A percentile compares a stretch with the other conserved stretches of the same genome.
These are phyloP conservation scores for Chunga burmeisteri DNA, from an alignment of 2,113 vertebrate species.

Conservation along the genomic window DNA sequence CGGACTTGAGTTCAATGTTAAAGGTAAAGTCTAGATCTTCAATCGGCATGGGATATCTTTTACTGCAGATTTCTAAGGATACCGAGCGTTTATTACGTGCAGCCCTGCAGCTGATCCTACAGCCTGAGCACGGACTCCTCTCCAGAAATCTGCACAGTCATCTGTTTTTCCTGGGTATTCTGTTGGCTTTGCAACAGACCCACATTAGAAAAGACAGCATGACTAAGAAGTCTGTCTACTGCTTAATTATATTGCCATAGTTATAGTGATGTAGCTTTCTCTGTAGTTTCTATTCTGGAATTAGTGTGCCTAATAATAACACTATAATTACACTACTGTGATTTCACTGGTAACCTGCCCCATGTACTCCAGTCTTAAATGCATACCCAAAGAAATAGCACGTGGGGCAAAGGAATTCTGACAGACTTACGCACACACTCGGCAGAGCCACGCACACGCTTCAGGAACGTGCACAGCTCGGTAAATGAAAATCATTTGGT, in stretches of 20 bases:
- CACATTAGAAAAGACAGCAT: not conserved
- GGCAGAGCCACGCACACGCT: not conserved
- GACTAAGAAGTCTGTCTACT: not conserved
- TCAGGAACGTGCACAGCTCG: not conserved
- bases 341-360: not conserved
- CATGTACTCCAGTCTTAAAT: rapidly evolving
- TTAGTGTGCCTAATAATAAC: not conserved
- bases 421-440: not conserved
- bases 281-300: not conserved
- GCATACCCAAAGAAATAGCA: not conserved
- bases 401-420: not conserved
- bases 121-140: not conserved
- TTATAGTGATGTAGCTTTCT: not conserved
- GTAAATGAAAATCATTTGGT: not conserved
- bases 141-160: not conserved
- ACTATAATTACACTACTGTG: not conserved
- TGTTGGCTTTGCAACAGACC: not conserved
- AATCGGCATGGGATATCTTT: rapidly evolving
- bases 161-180: not conserved
- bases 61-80: not conserved
- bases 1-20: not conserved
- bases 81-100: not conserved
- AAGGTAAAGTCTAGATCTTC: not conserved
- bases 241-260: not conserved
- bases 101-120: not conserved